Base-by-base conservation (phyloP, 2,113 vertebrate species). In the Lonchura striata region DNA sequence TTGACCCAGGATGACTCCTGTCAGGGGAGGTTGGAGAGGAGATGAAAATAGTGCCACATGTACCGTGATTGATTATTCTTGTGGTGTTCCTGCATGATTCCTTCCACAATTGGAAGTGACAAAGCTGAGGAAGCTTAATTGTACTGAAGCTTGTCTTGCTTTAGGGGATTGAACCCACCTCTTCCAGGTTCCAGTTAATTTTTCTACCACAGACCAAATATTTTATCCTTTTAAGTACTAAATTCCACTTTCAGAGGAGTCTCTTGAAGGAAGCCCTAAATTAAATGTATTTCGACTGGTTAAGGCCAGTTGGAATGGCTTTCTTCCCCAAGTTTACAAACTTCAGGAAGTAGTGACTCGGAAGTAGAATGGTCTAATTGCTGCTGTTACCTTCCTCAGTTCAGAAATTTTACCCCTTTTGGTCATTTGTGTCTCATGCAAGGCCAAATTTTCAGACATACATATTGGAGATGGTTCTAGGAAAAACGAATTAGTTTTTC, bases 51-150 rank as follows among this genome's bases (percentile, higher is more conserved):
- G 37, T 28, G 25, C 18, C 35, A 15, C 6, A 2, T 2, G 0
- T 6, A 3, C 9, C 0, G 0, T n/a, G 44, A 15, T 22, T 1
- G 1, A n/a, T 42, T 63, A 5, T 70, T 93, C n/a, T 23, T 24
- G 42, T n/a, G 52, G 6, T 52, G n/a, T 53, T 88, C 24, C 18
- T 60, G 42, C 3, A 3, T 49, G 42, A 52, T 57, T 66, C 39
- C 44, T 39, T 75, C 28, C 18, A 13, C 49, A 77, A 2, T 8
- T 69, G 50, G n/a, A 81, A 72, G 16, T 23, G 41, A 71, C 41
- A 59, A 46, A 80, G 59, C 2, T 3, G 5, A 17, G 31, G 52
- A 46, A 63, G 17, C 14, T 68, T 64, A 31, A 22, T 41, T 54
- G 22, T 71, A 27, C 16, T 41, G 41, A 11, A 83, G 42, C 37